Conservation (phyloP, 2,797 vertebrate genomes). For the Anguilla megastoma region DNA sequence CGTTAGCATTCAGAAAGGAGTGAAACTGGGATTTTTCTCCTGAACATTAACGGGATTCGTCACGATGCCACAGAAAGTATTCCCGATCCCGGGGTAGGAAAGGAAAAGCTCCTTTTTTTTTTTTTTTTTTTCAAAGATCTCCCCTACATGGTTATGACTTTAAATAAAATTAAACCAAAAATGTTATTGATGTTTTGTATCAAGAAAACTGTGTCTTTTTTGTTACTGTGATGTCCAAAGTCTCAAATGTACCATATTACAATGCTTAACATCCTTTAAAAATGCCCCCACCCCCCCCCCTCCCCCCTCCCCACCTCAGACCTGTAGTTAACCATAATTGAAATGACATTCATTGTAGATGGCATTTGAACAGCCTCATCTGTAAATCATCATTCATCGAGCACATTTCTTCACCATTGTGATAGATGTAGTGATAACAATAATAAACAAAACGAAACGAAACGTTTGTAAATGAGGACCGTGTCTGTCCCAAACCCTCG, state of each 20-base stretch:
- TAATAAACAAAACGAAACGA: slow-evolving; percentile 57
- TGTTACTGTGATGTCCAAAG: slow-evolving; percentile 99
- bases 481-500: slow-evolving; percentile 48
- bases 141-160: slow-evolving; percentile 99
- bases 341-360: slow-evolving; percentile 99
- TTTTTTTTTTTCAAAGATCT: slow-evolving; percentile 73
- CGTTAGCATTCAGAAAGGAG: slow-evolving; percentile 96
- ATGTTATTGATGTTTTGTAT: slow-evolving; percentile 99
- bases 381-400: slow-evolving; percentile 99
- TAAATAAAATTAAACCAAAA: slow-evolving; percentile 99
- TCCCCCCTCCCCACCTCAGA: slow-evolving; percentile 90
- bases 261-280: slow-evolving; percentile 99
- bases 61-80: slow-evolving; percentile 99
- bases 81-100: slow-evolving; percentile 99
- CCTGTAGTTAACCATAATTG: slow-evolving; percentile 99
- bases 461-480: slow-evolving; percentile 94
- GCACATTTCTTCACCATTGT: slow-evolving; percentile 99
- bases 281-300: slow-evolving; percentile 99
- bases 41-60: slow-evolving; percentile 99
- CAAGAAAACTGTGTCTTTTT: slow-evolving; percentile 99
- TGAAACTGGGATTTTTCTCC: slow-evolving; percentile 98
- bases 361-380: slow-evolving; percentile 99
- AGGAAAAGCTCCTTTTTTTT: slow-evolving; percentile 99
- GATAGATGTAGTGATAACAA: slow-evolving; percentile 86
- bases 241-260: slow-evolving; percentile 99